These are phyloP conservation scores for Pandemis heparana DNA, from an alignment of 2,888 invertebrate genomes.

Conservation along the genomic window DNA sequence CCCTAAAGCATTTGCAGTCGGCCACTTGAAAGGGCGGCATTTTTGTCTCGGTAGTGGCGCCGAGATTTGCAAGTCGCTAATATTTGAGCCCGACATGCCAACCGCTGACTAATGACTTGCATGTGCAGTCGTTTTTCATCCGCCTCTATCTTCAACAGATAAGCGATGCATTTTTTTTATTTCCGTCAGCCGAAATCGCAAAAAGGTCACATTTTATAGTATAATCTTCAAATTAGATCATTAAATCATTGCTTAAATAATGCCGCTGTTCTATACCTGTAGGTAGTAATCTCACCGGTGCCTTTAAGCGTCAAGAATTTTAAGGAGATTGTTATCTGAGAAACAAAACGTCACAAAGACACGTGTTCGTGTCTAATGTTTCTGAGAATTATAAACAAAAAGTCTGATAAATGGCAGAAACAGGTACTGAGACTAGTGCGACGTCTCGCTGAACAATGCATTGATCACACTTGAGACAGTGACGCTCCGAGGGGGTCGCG, in stretches of 20 bases:
- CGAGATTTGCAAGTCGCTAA: conserved; percentile 78
- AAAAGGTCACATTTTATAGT: conserved; percentile 36
- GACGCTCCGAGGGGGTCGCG: conserved; percentile 62
- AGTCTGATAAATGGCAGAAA: conserved; percentile 51
- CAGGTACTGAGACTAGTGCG: conserved; percentile 75
- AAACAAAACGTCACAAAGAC: conserved; percentile 57
- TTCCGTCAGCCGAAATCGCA: conserved; percentile 48
- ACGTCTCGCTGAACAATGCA: conserved; percentile 63
- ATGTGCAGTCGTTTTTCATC: conserved; percentile 70
- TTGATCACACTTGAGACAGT: conserved; percentile 66
- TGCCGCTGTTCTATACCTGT: conserved; percentile 24
- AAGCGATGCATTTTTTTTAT: conserved; percentile 52
- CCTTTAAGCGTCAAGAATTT: conserved; percentile 53
- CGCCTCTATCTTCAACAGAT: conserved; percentile 53
- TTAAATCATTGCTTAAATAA: conserved; percentile 39
- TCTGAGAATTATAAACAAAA: conserved; percentile 65
- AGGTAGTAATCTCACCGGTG: conserved; percentile 49
- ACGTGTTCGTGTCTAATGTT: conserved; percentile 70
- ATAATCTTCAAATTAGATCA: conserved; percentile 36
- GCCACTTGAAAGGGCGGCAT: conserved; percentile 62
- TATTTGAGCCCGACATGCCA: conserved; percentile 72
- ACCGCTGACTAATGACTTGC: conserved; percentile 79
- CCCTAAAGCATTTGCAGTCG: conserved; percentile 58
- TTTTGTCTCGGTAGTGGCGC: conserved; percentile 69
- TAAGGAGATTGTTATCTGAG: conserved; percentile 56